These are phyloP conservation scores for Haemorhous mexicanus DNA, from an alignment of 2,113 vertebrate species.

Conservation along the genomic window DNA sequence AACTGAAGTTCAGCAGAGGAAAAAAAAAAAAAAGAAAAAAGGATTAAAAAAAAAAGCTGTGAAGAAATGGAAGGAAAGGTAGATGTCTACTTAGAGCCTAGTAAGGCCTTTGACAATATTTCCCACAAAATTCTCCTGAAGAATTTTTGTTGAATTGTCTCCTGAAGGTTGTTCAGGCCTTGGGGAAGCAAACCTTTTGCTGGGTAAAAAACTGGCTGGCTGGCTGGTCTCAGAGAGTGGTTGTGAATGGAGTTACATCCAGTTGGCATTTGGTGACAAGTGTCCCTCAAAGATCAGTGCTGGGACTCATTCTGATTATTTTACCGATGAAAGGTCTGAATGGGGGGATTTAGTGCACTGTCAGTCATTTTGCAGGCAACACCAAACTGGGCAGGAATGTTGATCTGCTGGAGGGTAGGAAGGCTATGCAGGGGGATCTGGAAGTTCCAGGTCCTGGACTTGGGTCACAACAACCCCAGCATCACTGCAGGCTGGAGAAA, in stretches of 20 bases:
- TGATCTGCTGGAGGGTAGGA: background rate
- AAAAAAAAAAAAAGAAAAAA: no score
- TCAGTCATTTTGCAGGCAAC: background rate
- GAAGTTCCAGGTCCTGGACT: background rate
- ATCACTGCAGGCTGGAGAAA: background rate
- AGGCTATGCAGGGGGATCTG: background rate
- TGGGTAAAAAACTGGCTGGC: background rate
- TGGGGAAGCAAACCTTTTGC: background rate
- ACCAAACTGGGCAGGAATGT: background rate
- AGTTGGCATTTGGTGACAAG: no score
- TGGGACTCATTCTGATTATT: rapidly evolving
- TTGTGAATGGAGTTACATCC: background rate
- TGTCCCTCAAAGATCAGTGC: no score
- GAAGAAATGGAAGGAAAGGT: background rate
- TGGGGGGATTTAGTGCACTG: background rate
- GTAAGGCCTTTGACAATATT: background rate
- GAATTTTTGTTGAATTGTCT: no score
- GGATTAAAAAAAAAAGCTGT: background rate
- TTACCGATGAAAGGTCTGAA: background rate
- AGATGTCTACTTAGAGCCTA: background rate
- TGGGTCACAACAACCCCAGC: background rate
- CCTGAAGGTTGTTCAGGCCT: background rate
- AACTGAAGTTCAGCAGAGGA: background rate
- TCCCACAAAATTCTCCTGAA: background rate
- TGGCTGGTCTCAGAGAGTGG: background rate